Base-by-base conservation (phyloP, 2,113 vertebrate species). In the Hippoglossus stenolepis region DNA sequence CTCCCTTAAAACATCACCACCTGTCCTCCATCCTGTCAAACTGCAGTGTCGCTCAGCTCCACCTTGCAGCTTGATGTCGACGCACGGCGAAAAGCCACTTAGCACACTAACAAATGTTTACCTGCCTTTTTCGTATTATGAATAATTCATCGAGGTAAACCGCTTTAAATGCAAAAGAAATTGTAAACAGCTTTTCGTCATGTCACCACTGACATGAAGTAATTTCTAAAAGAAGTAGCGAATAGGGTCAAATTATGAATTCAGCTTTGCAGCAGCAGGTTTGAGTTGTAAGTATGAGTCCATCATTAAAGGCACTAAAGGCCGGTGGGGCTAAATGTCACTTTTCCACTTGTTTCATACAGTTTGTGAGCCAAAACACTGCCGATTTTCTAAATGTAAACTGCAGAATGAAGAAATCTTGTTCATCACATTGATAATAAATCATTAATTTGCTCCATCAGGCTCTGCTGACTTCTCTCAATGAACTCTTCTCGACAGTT, bases 1-100 rank as follows among this genome's bases (percentile, higher is more conserved):
- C 49, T 20, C 7, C 18, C 49, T 54, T n/a, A 54, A 54, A n/a
- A 21, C 51, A 54, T 54, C 1, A 9, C 56, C 60, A 54, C 61
- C 60, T 60, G 61, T 68, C n/a, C 61, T 56, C 38, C 61, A 45
- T 58, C 70, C 65, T 70, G 77, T 66, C 71, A 65, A 65, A 47
- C 57, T 74, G 84, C 62, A 71, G 43, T 56, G 67, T 71, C 77
- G 49, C 38, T 76, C 77, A 75, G 59, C 73, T 54, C 35, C 77
- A 77, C 54, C 73, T 49, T 45, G 69, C 17, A 47, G 61, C 54
- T 79, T 18, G 1, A 58, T 49, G 73, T 69, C 77, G 63, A 6
- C 35, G 21, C 8, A n/a, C 18, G 53, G 53, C 18, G 23, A 17
- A 21, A 77, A 73, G 54, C 65, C 66, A 59, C 74, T 81, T 65